Evolutionary conservation across 2,113 vertebrate species (phyloP).

Genomic region (Psittacula cyanocephala): DNA sequence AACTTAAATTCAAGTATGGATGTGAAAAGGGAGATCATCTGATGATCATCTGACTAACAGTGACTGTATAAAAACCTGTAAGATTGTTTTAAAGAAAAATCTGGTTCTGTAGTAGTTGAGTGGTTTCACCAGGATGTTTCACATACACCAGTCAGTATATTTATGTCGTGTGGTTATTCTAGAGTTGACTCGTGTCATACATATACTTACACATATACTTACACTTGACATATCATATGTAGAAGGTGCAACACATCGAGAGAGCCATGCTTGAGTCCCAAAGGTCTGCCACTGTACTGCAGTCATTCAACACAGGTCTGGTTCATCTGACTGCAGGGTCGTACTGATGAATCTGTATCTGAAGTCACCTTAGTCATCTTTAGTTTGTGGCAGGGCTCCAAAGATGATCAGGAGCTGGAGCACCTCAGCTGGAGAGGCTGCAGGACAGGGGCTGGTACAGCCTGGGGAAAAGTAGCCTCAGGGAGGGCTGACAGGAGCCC

Average conservation of each 20-base stretch:
- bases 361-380: neutral
- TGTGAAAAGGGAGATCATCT: neutral
- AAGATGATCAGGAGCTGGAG: neutral
- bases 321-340: neutral
- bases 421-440: neutral
- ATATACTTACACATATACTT: neutral
- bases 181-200: neutral
- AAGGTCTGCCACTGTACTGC: neutral
- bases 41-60: neutral
- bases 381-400: neutral
- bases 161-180: neutral
- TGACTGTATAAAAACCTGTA: neutral
- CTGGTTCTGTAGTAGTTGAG: neutral
- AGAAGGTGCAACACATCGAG: neutral
- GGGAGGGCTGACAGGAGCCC: neutral
- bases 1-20: neutral
- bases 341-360: neutral
- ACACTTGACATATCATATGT: neutral
- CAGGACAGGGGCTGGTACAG: neutral
- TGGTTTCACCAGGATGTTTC: neutral
- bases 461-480: neutral
- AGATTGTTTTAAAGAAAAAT: neutral
- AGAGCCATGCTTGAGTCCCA: neutral
- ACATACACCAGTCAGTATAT: neutral
- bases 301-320: neutral